phyloP scores from a whole-genome alignment of 1,140 invertebrate species.

The Cephus cinctus region DNA sequence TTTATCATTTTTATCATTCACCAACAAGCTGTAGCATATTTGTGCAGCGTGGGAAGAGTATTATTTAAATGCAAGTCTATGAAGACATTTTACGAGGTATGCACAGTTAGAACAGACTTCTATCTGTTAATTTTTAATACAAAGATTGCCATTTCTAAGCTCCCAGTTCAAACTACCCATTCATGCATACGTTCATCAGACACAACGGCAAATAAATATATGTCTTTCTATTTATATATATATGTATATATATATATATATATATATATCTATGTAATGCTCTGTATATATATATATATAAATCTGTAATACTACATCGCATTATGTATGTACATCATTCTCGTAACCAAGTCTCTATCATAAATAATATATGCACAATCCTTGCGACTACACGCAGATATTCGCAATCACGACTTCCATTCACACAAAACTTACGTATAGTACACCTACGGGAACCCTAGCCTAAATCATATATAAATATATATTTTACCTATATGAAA shows the following conservation, averaged over 20 bases:
- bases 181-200: constrained; percentile 1
- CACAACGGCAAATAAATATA: constrained; percentile 42
- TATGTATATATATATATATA: neutral
- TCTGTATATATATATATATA: constrained; percentile 13
- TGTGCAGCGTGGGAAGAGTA: constrained; percentile 13
- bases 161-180: constrained; percentile 12
- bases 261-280: neutral
- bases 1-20: no score
- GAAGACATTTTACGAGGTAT: constrained; percentile 10
- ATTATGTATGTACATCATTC: constrained; percentile 26
- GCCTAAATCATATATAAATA: constrained; percentile 45
- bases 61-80: no score
- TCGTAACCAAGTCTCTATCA: neutral
- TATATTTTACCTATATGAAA: constrained; percentile 58
- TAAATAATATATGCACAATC: constrained; percentile 13
- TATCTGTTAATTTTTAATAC: constrained; percentile 10
- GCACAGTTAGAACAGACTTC: neutral
- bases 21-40: constrained; percentile 24
- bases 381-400: neutral
- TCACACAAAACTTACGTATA: constrained; percentile 1
- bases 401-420: neutral
- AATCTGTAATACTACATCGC: constrained; percentile 17
- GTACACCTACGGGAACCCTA: no score
- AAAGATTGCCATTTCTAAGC: constrained; percentile 20
- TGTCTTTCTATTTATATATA: constrained; percentile 12